Percentiles rank a stretch among this genome's conserved stretches.
Conservation (phyloP, 1,140 invertebrate genomes). For the Bombus pyrosoma region DNA sequence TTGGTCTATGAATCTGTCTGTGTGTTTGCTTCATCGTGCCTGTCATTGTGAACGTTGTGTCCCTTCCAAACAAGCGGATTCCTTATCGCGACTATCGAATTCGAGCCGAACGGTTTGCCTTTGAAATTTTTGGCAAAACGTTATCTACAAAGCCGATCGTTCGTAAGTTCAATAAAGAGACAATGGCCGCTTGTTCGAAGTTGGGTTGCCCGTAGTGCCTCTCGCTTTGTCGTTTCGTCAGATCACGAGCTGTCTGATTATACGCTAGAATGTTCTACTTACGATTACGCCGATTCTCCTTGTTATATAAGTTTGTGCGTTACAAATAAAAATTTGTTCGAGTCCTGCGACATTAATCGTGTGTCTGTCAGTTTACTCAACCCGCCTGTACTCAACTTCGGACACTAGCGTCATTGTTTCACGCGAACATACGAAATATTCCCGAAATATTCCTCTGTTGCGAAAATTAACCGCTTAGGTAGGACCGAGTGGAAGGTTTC, state of each 20-base stretch:
- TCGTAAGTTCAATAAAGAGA: too few relatives aligned
- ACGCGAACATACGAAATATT: not conserved
- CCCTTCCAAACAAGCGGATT: not conserved
- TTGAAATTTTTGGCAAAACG: not conserved
- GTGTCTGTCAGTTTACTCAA: conserved; percentile 12
- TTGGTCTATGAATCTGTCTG: not conserved
- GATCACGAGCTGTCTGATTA: not conserved
- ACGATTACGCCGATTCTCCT: not conserved
- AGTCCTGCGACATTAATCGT: not conserved
- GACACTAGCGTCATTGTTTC: not conserved
- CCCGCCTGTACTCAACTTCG: not conserved
- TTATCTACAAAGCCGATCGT: not conserved
- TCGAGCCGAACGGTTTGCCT: not conserved
- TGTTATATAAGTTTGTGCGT: not conserved
- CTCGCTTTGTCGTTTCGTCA: not conserved
- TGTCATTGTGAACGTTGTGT: not conserved
- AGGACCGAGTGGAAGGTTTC: not conserved
- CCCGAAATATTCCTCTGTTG: too few relatives aligned
- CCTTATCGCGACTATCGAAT: not conserved
- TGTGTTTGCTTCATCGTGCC: conserved; percentile 4
- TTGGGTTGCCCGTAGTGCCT: not conserved
- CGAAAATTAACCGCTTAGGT: too few relatives aligned
- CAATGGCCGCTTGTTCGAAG: not conserved
- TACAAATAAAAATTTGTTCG: conserved; percentile 15
- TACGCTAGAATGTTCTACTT: conserved; percentile 13